Percentiles rank a stretch among this genome's conserved stretches.
Evolutionary conservation across 2,113 vertebrate genomes (phyloP).

Genomic region (Desmodus rotundus): DNA sequence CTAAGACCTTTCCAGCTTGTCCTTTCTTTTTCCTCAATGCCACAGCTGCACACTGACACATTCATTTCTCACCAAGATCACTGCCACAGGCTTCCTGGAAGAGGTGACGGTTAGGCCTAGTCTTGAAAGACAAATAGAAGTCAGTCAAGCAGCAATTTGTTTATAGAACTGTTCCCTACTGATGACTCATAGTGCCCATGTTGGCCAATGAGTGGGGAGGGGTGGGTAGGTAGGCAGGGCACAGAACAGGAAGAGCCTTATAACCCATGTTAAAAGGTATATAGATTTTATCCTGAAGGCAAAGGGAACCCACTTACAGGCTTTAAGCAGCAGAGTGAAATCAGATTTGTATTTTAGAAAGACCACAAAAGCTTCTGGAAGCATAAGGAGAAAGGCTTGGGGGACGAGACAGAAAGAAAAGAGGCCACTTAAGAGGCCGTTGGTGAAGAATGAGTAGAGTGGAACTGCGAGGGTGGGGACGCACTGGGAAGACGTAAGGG

Average conservation of each 20-base stretch:
- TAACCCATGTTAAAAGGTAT: neutral
- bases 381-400: neutral
- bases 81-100: slow-evolving; percentile 3
- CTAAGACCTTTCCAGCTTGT: neutral
- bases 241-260: neutral
- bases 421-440: neutral
- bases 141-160: neutral
- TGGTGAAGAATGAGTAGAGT: neutral
- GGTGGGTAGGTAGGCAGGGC: neutral
- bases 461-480: neutral
- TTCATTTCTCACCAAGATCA: slow-evolving; percentile 15
- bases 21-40: neutral
- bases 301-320: neutral
- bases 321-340: neutral
- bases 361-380: neutral
- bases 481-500: neutral
- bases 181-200: neutral
- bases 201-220: neutral
- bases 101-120: neutral
- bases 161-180: neutral
- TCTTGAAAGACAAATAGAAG: slow-evolving; percentile 39
- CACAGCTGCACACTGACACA: neutral
- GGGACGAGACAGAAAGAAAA: neutral
- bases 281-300: slow-evolving; percentile 11
- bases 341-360: neutral